Conservation (phyloP, 1,140 invertebrate genomes). For the Bombus confusus region DNA sequence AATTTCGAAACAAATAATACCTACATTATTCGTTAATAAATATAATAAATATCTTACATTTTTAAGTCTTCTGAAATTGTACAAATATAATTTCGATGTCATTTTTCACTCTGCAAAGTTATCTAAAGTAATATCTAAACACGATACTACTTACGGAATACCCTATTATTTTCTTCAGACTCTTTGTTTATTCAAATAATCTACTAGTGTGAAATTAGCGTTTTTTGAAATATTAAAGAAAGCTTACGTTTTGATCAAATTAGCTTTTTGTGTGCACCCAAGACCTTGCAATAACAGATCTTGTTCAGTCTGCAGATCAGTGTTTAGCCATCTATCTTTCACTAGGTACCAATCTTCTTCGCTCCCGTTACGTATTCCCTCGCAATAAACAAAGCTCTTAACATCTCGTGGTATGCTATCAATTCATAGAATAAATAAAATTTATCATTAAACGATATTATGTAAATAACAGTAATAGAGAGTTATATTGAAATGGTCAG, state of each 20-base stretch:
- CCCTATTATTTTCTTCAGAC: too few relatives aligned
- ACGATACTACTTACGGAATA: too few relatives aligned
- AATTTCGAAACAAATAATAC: too few relatives aligned
- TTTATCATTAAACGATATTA: neutral
- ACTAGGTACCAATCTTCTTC: conserved; percentile 62
- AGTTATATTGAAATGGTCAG: too few relatives aligned
- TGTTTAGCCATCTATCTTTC: conserved; percentile 55
- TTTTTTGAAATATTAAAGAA: neutral
- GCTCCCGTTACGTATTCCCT: conserved; percentile 59
- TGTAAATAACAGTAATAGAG: too few relatives aligned
- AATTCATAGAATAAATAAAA: neutral
- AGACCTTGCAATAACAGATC: conserved; percentile 68
- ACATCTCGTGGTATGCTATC: conserved; percentile 60
- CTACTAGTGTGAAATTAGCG: neutral
- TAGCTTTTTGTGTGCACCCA: conserved; percentile 60
- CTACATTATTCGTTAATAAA: too few relatives aligned
- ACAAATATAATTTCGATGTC: too few relatives aligned
- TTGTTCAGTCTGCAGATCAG: conserved; percentile 70
- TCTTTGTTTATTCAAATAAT: neutral
- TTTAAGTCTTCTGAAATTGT: too few relatives aligned
- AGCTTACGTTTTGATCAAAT: conserved; percentile 69
- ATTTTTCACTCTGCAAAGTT: too few relatives aligned
- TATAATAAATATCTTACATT: too few relatives aligned
- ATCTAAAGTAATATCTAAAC: too few relatives aligned
- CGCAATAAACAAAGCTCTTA: conserved; percentile 70